phyloP scores from a whole-genome alignment of 2,888 invertebrate species.

The Physocephala rufipes region DNA sequence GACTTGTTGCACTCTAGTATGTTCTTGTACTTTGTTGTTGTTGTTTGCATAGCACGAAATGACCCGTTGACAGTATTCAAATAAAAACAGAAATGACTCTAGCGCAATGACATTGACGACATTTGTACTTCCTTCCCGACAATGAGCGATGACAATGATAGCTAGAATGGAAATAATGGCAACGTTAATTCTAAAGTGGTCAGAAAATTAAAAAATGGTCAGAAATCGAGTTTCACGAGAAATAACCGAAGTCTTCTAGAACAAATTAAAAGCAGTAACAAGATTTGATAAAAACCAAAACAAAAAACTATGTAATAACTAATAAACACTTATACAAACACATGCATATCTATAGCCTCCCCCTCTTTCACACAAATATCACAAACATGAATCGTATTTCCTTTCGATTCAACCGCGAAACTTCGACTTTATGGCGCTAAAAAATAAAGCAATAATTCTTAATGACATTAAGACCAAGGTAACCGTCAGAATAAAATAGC shows the following conservation, averaged over 20 bases:
- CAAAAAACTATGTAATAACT: neutral
- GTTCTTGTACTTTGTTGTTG: neutral
- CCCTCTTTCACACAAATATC: neutral
- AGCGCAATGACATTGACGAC: slow-evolving; percentile 26
- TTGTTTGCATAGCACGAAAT: slow-evolving; percentile 18
- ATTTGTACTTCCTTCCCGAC: slow-evolving; percentile 15
- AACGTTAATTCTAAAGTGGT: too few relatives aligned
- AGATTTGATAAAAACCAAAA: neutral
- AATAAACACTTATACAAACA: too few relatives aligned
- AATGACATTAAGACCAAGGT: neutral
- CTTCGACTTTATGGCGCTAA: slow-evolving; percentile 5
- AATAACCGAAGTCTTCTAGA: neutral
- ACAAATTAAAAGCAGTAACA: slow-evolving; percentile 17
- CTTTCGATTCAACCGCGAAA: slow-evolving; percentile 1
- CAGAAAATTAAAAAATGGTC: neutral
- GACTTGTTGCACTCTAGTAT: slow-evolving; percentile 19
- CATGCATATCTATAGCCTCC: neutral
- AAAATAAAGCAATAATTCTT: slow-evolving; percentile 29
- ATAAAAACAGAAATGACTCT: slow-evolving; percentile 19
- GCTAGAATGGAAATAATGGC: too few relatives aligned
- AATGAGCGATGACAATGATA: neutral
- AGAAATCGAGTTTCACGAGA: neutral
- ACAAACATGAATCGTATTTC: neutral
- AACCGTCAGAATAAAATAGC: neutral
- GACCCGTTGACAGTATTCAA: slow-evolving; percentile 17